These are phyloP conservation scores for Drosophila grimshawi DNA, from an alignment of 1,140 invertebrate species.

Conservation along the genomic window DNA sequence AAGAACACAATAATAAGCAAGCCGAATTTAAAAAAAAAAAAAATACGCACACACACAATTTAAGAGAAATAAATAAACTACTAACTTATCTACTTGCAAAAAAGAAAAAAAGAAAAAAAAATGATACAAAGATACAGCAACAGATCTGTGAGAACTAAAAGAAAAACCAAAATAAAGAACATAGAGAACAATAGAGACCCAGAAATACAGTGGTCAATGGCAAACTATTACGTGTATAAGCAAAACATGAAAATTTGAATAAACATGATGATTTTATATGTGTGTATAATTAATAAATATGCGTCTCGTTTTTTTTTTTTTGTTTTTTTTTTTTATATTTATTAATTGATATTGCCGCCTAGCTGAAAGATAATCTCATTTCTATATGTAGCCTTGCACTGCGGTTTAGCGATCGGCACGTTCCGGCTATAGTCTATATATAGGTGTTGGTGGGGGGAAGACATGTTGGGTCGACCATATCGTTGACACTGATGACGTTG, in stretches of 20 bases:
- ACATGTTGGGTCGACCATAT: conserved; percentile 20
- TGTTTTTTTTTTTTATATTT: neutral
- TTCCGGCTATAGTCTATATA: neutral
- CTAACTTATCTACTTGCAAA: conserved; percentile 5
- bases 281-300: conserved; percentile 34
- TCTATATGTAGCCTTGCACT: conserved; percentile 9
- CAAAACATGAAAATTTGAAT: conserved; percentile 56
- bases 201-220: conserved; percentile 63
- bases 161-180: conserved; percentile 2
- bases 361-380: conserved; percentile 11
- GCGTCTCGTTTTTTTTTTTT: neutral
- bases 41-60: neutral
- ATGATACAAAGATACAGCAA: conserved; percentile 16
- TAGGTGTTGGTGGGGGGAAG: neutral
- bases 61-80: neutral
- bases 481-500: conserved; percentile 29
- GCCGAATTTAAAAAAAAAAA: conserved; percentile 66
- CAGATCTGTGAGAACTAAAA: conserved; percentile 37
- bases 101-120: neutral
- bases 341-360: neutral
- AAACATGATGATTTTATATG: conserved; percentile 69
- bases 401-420: conserved; percentile 25
- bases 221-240: conserved; percentile 80
- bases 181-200: conserved; percentile 15
- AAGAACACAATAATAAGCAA: conserved; percentile 45